Evolutionary conservation across 1,140 invertebrate genomes (phyloP).

Genomic region (Planococcus citri): DNA sequence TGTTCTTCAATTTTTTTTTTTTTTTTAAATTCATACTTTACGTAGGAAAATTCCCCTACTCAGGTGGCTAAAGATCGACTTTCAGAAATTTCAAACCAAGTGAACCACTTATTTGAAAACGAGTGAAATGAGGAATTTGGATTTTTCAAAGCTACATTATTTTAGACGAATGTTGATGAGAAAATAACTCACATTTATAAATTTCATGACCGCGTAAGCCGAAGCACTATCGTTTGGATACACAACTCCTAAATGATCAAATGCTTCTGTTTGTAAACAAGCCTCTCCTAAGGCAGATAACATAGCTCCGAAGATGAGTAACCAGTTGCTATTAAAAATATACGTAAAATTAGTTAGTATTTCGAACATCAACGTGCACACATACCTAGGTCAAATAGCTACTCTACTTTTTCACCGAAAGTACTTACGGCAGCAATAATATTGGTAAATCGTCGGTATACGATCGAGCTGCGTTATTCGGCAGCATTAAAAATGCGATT

Average conservation of each 20-base stretch:
- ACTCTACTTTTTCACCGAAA: too few relatives aligned
- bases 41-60: too few relatives aligned
- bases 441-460: not conserved
- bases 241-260: not conserved
- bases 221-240: conserved; percentile 20
- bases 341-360: not conserved
- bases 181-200: not conserved
- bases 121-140: too few relatives aligned
- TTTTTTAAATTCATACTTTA: too few relatives aligned
- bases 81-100: too few relatives aligned
- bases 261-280: conserved; percentile 8
- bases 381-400: too few relatives aligned
- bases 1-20: too few relatives aligned
- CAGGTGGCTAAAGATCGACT: too few relatives aligned
- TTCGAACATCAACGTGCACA: not conserved
- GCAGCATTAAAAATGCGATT: not conserved
- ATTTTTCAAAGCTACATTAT: too few relatives aligned
- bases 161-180: too few relatives aligned
- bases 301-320: not conserved
- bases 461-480: not conserved
- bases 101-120: too few relatives aligned
- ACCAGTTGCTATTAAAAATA: not conserved
- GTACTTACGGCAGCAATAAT: not conserved
- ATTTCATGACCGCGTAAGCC: conserved; percentile 9
- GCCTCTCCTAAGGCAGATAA: not conserved